Evolutionary conservation across 2,113 vertebrate genomes (phyloP).

Genomic region (Apteryx owenii): DNA sequence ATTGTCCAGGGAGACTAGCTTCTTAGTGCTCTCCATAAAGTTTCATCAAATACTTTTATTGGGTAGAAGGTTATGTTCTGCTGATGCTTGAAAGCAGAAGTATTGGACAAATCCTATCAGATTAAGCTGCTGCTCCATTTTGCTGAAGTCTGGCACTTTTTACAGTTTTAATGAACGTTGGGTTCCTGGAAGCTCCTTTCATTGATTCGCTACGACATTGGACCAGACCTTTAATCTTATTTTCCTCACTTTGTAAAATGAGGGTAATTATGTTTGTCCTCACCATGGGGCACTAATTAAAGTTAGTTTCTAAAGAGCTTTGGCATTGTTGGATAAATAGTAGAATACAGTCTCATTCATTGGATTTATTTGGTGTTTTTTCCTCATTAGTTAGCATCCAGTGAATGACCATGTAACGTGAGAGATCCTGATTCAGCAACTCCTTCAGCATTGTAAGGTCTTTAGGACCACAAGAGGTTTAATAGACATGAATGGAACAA

Average conservation of each 20-base stretch:
- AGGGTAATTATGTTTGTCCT: not conserved
- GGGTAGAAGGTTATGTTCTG: not conserved
- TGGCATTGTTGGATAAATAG: not conserved
- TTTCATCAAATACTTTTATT: not conserved
- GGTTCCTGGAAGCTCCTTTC: not conserved
- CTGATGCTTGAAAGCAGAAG: not conserved
- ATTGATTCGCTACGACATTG: not conserved
- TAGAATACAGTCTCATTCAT: not conserved
- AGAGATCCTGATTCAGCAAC: constrained; percentile 24
- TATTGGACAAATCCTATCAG: not conserved
- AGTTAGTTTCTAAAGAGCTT: not conserved
- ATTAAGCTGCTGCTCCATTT: not conserved
- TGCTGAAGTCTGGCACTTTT: not conserved
- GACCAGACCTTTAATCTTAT: not conserved
- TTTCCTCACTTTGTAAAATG: not conserved
- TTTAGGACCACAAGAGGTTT: not conserved
- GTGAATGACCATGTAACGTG: not conserved
- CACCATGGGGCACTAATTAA: not conserved
- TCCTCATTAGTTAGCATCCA: not conserved
- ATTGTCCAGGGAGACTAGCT: not conserved
- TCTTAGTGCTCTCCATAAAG: not conserved
- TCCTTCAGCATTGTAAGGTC: not conserved
- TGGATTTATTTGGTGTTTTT: not conserved
- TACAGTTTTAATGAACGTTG: not conserved
- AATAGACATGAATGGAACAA: not conserved